phyloP scores from a whole-genome alignment of 2,113 vertebrate genomes.

The Pleuronectes platessa region DNA sequence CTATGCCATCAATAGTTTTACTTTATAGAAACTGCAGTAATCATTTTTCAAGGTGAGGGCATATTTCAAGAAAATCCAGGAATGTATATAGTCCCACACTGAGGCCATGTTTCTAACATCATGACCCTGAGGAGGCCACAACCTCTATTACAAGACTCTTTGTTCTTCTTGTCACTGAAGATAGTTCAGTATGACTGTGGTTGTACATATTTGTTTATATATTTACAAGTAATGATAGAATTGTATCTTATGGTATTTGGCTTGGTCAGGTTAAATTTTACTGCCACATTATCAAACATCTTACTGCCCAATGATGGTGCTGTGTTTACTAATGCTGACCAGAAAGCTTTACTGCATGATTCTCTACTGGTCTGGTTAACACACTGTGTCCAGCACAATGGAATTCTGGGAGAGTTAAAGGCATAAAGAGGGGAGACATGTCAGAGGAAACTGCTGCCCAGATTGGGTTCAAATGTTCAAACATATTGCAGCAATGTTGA shows the following conservation, averaged over 20 bases:
- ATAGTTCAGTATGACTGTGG: too few species aligned
- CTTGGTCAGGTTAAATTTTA: slow-evolving; percentile 52
- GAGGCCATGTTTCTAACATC: not conserved
- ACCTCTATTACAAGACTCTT: too few species aligned
- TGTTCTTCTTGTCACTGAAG: too few species aligned
- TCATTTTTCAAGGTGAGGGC: too few species aligned
- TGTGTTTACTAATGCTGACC: slow-evolving; percentile 43
- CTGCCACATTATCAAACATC: slow-evolving; percentile 62
- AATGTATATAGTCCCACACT: not conserved
- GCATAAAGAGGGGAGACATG: not conserved
- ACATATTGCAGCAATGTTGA: not conserved
- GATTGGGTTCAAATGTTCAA: not conserved
- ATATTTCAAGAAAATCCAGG: too few species aligned
- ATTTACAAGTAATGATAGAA: slow-evolving; percentile 44
- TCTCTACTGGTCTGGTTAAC: slow-evolving; percentile 39
- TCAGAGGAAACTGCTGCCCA: not conserved
- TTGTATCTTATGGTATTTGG: slow-evolving; percentile 30
- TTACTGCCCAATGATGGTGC: slow-evolving; percentile 30
- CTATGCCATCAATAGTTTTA: too few species aligned
- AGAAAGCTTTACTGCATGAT: slow-evolving; percentile 46
- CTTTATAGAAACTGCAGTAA: too few species aligned
- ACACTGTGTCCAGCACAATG: slow-evolving; percentile 28
- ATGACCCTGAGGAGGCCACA: too few species aligned
- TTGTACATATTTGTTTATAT: too few species aligned
- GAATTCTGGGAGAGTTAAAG: slow-evolving; percentile 23